A percentile compares a stretch with the other conserved stretches of the same genome.
Conservation (phyloP, 2,113 vertebrate genomes). For the Sinocyclocheilus grahami region DNA sequence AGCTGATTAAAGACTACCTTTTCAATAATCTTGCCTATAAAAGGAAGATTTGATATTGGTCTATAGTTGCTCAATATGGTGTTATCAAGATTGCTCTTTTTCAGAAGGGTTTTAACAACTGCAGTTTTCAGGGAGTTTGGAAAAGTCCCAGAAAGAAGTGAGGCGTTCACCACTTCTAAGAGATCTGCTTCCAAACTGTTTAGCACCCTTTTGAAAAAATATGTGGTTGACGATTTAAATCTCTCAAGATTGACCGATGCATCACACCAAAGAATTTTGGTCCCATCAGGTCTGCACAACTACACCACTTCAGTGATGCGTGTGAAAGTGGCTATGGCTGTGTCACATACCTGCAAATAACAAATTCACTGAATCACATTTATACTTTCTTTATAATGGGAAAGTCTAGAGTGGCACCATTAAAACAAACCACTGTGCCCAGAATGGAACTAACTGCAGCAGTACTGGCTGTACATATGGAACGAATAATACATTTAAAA, state of each 20-base stretch:
- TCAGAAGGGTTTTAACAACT: too few species aligned
- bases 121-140: too few species aligned
- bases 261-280: neutral
- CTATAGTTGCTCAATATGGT: too few species aligned
- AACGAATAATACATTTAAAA: neutral
- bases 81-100: too few species aligned
- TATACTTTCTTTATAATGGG: neutral
- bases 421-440: neutral
- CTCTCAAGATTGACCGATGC: neutral
- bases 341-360: neutral
- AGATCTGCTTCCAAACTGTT: too few species aligned
- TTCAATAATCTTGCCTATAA: too few species aligned
- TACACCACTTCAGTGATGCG: neutral
- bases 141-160: too few species aligned
- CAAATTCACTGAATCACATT: neutral
- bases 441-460: slow-evolving; percentile 3
- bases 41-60: too few species aligned
- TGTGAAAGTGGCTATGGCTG: neutral
- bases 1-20: too few species aligned
- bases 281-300: neutral
- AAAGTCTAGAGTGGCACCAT: neutral
- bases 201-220: too few species aligned
- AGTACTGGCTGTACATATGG: neutral
- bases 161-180: too few species aligned
- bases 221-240: too few species aligned